Percentiles rank a stretch among this genome's conserved stretches.
These are phyloP conservation scores for Troglohyphantes excavatus DNA, from an alignment of 2,888 invertebrate genomes.

Conservation along the genomic window DNA sequence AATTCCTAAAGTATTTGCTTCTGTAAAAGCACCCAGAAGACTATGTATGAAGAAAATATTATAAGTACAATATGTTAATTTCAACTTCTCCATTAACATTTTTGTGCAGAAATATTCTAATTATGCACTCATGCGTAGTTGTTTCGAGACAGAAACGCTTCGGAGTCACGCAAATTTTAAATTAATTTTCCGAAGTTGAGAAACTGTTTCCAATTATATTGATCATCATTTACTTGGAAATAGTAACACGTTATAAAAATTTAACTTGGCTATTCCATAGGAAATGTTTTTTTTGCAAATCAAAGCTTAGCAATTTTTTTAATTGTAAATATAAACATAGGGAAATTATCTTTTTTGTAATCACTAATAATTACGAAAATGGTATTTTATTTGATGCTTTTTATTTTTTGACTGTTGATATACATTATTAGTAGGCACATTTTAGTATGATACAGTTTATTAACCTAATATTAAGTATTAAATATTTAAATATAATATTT, in stretches of 20 bases:
- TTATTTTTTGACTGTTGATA: no score
- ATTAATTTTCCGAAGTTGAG: conserved; percentile 54
- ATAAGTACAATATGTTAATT: conserved; percentile 44
- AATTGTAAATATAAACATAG: no score
- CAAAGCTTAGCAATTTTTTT: no score
- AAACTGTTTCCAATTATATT: conserved; percentile 53
- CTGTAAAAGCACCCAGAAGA: neutral
- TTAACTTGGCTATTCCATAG: no score
- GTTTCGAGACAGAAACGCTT: conserved; percentile 2
- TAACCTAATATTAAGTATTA: no score
- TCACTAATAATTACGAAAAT: no score
- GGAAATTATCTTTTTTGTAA: no score
- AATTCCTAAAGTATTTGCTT: neutral
- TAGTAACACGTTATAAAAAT: neutral
- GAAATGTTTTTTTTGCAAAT: no score
- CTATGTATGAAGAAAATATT: neutral
- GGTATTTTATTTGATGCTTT: no score
- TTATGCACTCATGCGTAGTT: conserved; percentile 10
- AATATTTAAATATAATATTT: no score
- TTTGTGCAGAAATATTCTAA: conserved; percentile 52
- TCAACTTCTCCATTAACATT: conserved; percentile 33
- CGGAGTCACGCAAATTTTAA: conserved; percentile 62
- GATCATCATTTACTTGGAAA: neutral
- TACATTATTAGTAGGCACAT: no score
- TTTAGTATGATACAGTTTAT: no score